Evolutionary conservation across 1,140 invertebrate genomes (phyloP), one percentile per base, ranked within the genome.

Genomic region (Sitobion miscanthi): DNA sequence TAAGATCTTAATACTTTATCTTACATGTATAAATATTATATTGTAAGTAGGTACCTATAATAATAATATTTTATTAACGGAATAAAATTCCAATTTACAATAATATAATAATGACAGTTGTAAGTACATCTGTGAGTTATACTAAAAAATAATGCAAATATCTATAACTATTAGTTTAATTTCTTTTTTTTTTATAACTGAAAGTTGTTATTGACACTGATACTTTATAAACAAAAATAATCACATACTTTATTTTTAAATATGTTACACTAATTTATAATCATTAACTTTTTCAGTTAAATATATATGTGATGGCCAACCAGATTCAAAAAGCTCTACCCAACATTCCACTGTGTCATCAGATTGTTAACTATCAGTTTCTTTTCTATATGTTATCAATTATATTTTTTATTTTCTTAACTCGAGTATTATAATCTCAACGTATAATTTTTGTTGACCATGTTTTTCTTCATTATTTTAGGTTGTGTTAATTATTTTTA

Each of bases 291-390:
- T 95, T 95, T 38, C 94, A 97, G 97, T 97, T 47, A 97, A 97
- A 95, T 98, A 98, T 95, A 98, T 98, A 94, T 98, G 98, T 95
- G 98, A 98, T 95, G 97, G 97, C 94, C 97, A 98, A 94, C 95
- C 95, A n/a, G 96, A 97, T 90, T 94, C 95, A 85, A 94, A 94
- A 93, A 94, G 95, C 92, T 91, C 62, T 25, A 54, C 23, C 8
- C 91, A 42, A 93, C 82, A 93, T 93, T 93, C 91, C 90, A 91
- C 7, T 57, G 91, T 85, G 35, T 86, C 91, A 93, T 86, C 82
- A 54, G 91, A 83, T 54, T 54, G 85, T 90, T 94, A 93, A 52
- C 54, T 35, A 45, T 88, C n/a, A 38, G 62, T 47, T 57, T 69
- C n/a, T 77, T 94, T 92, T 38, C 69, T 93, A 88, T 93, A 62